Evolutionary conservation across 2,113 vertebrate species (phyloP), one percentile per base, ranked within the genome.

Genomic region (Atlantisia rogersi): DNA sequence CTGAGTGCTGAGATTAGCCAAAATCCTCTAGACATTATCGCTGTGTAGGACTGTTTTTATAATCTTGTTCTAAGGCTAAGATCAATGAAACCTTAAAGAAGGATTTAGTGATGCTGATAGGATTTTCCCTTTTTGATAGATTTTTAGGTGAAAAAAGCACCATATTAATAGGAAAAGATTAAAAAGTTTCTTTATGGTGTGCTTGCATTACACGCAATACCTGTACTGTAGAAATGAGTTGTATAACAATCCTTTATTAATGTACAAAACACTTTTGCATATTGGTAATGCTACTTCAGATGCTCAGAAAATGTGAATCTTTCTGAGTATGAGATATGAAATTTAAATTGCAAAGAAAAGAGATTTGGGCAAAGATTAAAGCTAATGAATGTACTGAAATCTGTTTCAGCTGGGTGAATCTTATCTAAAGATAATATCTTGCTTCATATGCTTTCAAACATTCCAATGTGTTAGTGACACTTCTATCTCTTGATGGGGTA

Each of bases 11-110:
- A 97, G 97, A 97, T 98, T 97, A 97, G 82, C 79, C 73, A 92
- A 96, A 98, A 97, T 97, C 96, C 97, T 86, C 95, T 77, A 94
- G 88, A 95, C 71, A 95, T 97, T 98, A 97, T 97, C 95, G 97
- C 83, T 94, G 86, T 92, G 91, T 97, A 97, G 86, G 86, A 85
- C 95, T 97, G 92, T 69, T 98, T 97, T 95, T 87, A 92, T 97
- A 98, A 98, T 98, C 97, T 98, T 97, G 94, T 97, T 98, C 95
- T 97, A 97, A 98, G 92, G 95, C 96, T 97, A 73, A 97, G 97
- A 98, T 98, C 98, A 98, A 98, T 98, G 96, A 97, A 95, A 97
- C 75, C 73, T 97, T 96, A 98, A 97, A 98, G 89, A 91, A 97
- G 96, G 97, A 97, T 97, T 98, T 98, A 97, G 79, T 88, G 86